phyloP scores from a whole-genome alignment of 2,797 vertebrate species.

The Microctenopoma stevenorrisi region DNA sequence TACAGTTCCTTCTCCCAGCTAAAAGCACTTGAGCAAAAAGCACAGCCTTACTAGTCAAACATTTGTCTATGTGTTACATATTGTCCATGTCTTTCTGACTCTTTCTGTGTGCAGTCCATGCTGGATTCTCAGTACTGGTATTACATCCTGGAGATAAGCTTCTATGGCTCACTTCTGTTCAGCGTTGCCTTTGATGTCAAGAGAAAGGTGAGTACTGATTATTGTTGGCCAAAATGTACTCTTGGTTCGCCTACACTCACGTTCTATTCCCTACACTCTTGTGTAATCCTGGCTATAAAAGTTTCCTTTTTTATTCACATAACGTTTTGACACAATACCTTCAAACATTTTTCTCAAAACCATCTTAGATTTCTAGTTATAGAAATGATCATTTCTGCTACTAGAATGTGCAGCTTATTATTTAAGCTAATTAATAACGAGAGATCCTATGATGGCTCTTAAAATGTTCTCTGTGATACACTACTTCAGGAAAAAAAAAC shows the following conservation, averaged over 20 bases:
- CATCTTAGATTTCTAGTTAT: too few relatives aligned
- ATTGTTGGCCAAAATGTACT: not conserved
- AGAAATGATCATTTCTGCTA: too few relatives aligned
- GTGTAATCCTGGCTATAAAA: not conserved
- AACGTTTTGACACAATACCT: not conserved
- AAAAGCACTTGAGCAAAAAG: constrained; percentile 2
- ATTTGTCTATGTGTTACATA: constrained; percentile 32
- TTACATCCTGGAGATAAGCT: constrained; percentile 92
- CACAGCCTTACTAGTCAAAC: constrained; percentile 1
- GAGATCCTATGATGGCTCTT: too few relatives aligned
- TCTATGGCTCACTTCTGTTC: constrained; percentile 92
- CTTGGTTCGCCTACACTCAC: not conserved
- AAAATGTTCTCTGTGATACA: too few relatives aligned
- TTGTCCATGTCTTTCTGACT: not conserved
- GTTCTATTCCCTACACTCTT: not conserved
- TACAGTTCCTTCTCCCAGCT: constrained; percentile 23
- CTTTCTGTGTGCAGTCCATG: constrained; percentile 82
- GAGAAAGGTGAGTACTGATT: constrained; percentile 88
- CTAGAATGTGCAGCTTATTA: too few relatives aligned
- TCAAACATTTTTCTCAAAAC: too few relatives aligned
- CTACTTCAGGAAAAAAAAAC: too few relatives aligned
- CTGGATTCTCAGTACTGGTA: constrained; percentile 97
- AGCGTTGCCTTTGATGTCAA: constrained; percentile 90
- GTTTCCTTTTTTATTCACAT: not conserved
- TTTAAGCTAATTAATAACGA: too few relatives aligned